phyloP scores from a whole-genome alignment of 2,888 invertebrate genomes.

The Conchocele bisecta region DNA sequence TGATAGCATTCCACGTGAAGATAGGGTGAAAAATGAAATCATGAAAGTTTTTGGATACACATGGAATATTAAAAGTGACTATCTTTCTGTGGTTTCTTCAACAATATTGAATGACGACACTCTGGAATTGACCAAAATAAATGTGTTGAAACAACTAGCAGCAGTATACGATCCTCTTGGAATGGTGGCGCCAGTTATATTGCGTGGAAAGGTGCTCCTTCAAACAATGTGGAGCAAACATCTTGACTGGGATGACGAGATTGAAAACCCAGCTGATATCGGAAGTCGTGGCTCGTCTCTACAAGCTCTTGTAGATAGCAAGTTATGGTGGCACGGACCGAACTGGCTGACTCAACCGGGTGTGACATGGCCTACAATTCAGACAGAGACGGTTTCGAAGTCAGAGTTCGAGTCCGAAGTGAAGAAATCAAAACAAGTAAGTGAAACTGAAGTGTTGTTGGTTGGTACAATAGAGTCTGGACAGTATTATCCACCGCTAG shows the following conservation, averaged over 20 bases:
- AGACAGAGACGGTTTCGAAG: neutral
- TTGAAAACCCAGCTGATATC: constrained; percentile 6
- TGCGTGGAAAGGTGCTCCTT: constrained; percentile 12
- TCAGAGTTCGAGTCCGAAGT: neutral
- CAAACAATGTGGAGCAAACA: constrained; percentile 18
- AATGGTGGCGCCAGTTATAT: constrained; percentile 1
- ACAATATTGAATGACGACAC: neutral
- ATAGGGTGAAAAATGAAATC: neutral
- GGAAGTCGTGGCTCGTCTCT: neutral
- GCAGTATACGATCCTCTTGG: constrained; percentile 25
- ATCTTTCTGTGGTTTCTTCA: constrained; percentile 7
- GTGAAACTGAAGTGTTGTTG: neutral
- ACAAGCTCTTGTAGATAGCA: neutral
- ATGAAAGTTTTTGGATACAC: constrained; percentile 18
- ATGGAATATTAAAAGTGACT: constrained; percentile 9
- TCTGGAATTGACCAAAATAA: constrained; percentile 7
- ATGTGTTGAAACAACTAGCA: constrained; percentile 12
- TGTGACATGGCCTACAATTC: neutral
- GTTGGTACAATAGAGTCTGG: neutral
- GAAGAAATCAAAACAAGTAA: neutral
- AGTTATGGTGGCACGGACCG: constrained; percentile 15
- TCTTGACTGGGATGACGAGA: constrained; percentile 18
- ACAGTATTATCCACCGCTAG: neutral
- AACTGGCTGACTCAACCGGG: constrained; percentile 2
- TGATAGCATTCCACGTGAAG: neutral